phyloP scores from a whole-genome alignment of 30 jellyfish, hydroid and myxozoan genomes.

The Pelagia noctiluca region DNA sequence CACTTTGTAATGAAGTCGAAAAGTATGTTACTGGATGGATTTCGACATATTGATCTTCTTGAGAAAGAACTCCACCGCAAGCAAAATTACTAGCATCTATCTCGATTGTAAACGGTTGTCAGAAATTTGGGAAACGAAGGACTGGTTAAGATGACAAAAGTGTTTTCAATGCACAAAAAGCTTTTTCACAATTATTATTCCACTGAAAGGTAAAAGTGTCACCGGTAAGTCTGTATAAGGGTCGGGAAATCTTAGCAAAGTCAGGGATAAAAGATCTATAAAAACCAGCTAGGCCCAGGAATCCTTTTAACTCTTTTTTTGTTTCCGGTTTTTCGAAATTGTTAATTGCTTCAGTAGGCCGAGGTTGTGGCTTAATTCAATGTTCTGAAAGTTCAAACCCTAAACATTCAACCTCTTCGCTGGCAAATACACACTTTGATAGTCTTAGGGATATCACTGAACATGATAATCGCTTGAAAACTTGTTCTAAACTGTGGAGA shows the following conservation, averaged over 20 bases:
- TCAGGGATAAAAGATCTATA: neutral
- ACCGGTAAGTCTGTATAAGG: slow-evolving; percentile 9
- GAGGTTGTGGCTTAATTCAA: slow-evolving; percentile 5
- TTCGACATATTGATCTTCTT: neutral
- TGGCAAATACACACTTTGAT: neutral
- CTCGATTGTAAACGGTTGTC: too few species aligned
- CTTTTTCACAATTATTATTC: too few species aligned
- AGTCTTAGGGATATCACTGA: slow-evolving; percentile 8
- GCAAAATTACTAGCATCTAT: slow-evolving; percentile 35
- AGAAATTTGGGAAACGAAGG: too few species aligned
- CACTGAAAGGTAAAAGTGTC: neutral
- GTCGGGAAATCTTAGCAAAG: slow-evolving; percentile 9
- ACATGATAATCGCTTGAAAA: neutral
- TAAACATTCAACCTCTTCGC: neutral
- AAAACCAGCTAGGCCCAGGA: slow-evolving; percentile 39
- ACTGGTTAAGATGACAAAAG: neutral
- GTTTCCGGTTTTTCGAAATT: slow-evolving; percentile 15
- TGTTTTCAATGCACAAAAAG: neutral
- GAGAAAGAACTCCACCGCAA: slow-evolving; percentile 36
- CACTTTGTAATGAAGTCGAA: slow-evolving; percentile 4
- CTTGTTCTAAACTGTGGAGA: neutral
- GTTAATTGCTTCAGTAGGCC: neutral
- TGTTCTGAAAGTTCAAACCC: neutral
- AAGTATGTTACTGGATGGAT: slow-evolving; percentile 14
- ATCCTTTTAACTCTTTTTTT: slow-evolving; percentile 27